Conservation (phyloP, 1,140 invertebrate genomes). For the Brachionus rubens region DNA sequence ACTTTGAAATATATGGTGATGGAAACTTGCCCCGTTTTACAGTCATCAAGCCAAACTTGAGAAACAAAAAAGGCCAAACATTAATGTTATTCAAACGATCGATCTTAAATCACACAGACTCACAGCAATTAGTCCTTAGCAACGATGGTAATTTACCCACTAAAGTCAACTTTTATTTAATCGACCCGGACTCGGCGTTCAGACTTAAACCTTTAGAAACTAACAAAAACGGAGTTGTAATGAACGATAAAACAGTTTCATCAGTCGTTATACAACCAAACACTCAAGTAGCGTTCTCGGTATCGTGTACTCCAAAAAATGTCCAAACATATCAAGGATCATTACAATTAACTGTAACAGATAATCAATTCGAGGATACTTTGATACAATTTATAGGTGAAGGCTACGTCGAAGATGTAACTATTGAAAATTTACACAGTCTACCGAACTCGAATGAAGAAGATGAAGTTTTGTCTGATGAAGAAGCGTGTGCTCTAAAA, state of each 20-base stretch:
- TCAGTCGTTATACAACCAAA: conserved; percentile 55
- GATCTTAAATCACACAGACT: conserved; percentile 53
- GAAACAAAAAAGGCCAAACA: conserved; percentile 59
- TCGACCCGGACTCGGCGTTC: conserved; percentile 28
- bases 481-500: conserved; percentile 54
- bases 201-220: background rate
- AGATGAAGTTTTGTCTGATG: conserved; percentile 2
- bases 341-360: conserved; percentile 55
- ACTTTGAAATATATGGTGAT: conserved; percentile 59
- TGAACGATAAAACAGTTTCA: conserved; percentile 54
- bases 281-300: conserved; percentile 54
- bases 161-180: conserved; percentile 52
- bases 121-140: conserved; percentile 53
- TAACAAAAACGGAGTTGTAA: conserved; percentile 47
- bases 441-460: background rate
- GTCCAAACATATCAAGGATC: conserved; percentile 55
- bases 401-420: conserved; percentile 60
- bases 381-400: conserved; percentile 57
- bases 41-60: conserved; percentile 55
- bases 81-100: conserved; percentile 57
- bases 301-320: conserved; percentile 52
- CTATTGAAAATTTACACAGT: conserved; percentile 49
- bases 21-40: conserved; percentile 58
- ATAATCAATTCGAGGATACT: conserved; percentile 61
- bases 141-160: conserved; percentile 60